phyloP scores from a whole-genome alignment of 2,888 invertebrate species.

The Ceraclea dissimilis region DNA sequence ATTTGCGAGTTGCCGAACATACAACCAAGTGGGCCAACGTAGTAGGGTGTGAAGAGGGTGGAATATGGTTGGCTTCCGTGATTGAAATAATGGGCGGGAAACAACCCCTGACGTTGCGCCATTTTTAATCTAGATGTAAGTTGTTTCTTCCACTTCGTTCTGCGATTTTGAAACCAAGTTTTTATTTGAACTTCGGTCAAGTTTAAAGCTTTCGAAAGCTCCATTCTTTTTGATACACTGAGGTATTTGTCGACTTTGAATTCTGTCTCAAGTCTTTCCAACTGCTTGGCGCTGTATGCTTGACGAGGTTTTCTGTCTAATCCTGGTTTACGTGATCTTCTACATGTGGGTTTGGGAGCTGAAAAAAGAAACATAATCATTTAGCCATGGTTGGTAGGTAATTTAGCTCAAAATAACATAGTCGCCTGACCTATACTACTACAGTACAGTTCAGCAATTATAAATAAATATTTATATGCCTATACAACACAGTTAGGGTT shows the following conservation, averaged over 20 bases:
- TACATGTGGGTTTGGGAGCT: slow-evolving; percentile 74
- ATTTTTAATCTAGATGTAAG: slow-evolving; percentile 83
- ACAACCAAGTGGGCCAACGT: slow-evolving; percentile 52
- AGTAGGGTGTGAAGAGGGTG: slow-evolving; percentile 53
- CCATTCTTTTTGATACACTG: slow-evolving; percentile 91
- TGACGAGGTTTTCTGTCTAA: slow-evolving; percentile 92
- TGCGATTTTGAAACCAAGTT: slow-evolving; percentile 92
- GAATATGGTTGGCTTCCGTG: slow-evolving; percentile 55
- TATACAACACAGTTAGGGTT: too few relatives aligned
- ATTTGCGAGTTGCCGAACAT: slow-evolving; percentile 38
- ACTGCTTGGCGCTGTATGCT: slow-evolving; percentile 91
- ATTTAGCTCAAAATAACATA: too few relatives aligned
- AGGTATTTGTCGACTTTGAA: slow-evolving; percentile 95
- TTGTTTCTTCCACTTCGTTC: slow-evolving; percentile 98
- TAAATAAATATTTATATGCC: too few relatives aligned
- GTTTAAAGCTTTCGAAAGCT: slow-evolving; percentile 79
- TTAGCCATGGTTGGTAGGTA: background rate
- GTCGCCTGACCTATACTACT: too few relatives aligned
- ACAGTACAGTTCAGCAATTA: too few relatives aligned
- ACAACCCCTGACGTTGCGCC: slow-evolving; percentile 77
- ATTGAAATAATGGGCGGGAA: slow-evolving; percentile 62
- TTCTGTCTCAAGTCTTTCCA: slow-evolving; percentile 86
- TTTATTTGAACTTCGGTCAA: slow-evolving; percentile 94
- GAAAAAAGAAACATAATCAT: slow-evolving; percentile 30
- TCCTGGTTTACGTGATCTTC: slow-evolving; percentile 78